Base-by-base conservation (phyloP, 2,888 invertebrate genomes). In the Heliconius hortense region DNA sequence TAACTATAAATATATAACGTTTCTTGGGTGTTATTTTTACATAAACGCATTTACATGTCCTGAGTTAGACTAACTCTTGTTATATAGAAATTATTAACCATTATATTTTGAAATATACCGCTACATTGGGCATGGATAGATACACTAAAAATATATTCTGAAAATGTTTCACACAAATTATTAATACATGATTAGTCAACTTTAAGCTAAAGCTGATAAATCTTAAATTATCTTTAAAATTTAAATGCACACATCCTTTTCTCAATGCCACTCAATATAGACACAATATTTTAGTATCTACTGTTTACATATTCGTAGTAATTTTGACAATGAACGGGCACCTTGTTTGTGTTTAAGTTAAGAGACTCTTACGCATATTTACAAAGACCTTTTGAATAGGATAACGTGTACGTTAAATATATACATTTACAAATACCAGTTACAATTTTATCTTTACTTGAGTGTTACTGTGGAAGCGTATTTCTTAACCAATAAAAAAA, bases 301-400 rank as follows among this genome's bases (percentile, higher is more conserved):
- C 71, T 75, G 73, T 78, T 75, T 73, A 68, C 74, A 43, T 43
- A 75, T 73, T 74, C 72, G 68, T 72, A 64, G 74, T 71, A 59
- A 56, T 76, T 75, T 74, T 75, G 75, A 69, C 74, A 56, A 43
- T 74, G 78, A 81, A 80, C 74, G 73, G 64, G 76, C 79, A 79
- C 80, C 81, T 82, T 81, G 80, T 79, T 15, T 71, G 77, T 80
- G 72, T 81, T 81, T 81, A 76, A 75, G 48, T 72, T 56, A 64
- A 59, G 75, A 74, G 71, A 39, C 28, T 66, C 48, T 72, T 39
- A 59, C 39, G 63, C 26, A 56, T 72, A 24, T 64, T 73, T 69
- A 10, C 48, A 66, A 48, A 68, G 68, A 62, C 31, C 74, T 74
- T 73, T 74, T 56, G 69, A 39, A 60, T 59, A 70, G 26, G 18